These are phyloP conservation scores for Scrobipalpa atriplicella DNA, from an alignment of 2,888 invertebrate genomes.

Conservation along the genomic window DNA sequence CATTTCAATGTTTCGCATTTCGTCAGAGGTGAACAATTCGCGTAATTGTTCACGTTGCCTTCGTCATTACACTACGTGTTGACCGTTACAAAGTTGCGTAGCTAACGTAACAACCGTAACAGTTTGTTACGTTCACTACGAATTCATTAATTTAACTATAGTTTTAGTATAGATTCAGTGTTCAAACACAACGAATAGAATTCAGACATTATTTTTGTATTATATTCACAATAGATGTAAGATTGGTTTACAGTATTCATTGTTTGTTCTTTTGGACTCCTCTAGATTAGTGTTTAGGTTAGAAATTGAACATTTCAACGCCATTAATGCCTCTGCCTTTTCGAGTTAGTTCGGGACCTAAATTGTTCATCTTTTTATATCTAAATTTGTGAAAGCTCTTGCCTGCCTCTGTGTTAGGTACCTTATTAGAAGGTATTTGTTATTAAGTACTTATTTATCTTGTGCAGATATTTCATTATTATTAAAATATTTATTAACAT, in stretches of 20 bases:
- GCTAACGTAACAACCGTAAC: slow-evolving; percentile 29
- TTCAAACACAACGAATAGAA: slow-evolving; percentile 71
- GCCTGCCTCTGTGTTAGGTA: slow-evolving; percentile 66
- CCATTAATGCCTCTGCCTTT: slow-evolving; percentile 66
- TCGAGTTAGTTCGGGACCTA: slow-evolving; percentile 40
- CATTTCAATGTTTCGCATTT: slow-evolving; percentile 37
- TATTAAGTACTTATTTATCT: slow-evolving; percentile 56
- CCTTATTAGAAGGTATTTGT: slow-evolving; percentile 53
- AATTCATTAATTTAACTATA: slow-evolving; percentile 32
- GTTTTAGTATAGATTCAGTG: slow-evolving; percentile 53
- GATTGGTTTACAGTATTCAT: slow-evolving; percentile 67
- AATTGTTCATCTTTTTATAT: slow-evolving; percentile 41
- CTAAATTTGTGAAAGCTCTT: slow-evolving; percentile 59
- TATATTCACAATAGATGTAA: slow-evolving; percentile 61
- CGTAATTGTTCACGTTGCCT: slow-evolving; percentile 33
- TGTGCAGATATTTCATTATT: slow-evolving; percentile 32
- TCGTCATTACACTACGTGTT: slow-evolving; percentile 28
- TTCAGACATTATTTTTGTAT: slow-evolving; percentile 60
- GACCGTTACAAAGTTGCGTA: slow-evolving; percentile 41
- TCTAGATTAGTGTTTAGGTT: slow-evolving; percentile 52
- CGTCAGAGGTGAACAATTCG: slow-evolving; percentile 58
- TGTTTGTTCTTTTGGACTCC: slow-evolving; percentile 50
- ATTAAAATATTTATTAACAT: slow-evolving; percentile 25
- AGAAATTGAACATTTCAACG: slow-evolving; percentile 46
- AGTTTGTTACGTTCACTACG: slow-evolving; percentile 29